Evolutionary conservation across 2,113 vertebrate genomes (phyloP).

Genomic region (Pelobates fuscus): DNA sequence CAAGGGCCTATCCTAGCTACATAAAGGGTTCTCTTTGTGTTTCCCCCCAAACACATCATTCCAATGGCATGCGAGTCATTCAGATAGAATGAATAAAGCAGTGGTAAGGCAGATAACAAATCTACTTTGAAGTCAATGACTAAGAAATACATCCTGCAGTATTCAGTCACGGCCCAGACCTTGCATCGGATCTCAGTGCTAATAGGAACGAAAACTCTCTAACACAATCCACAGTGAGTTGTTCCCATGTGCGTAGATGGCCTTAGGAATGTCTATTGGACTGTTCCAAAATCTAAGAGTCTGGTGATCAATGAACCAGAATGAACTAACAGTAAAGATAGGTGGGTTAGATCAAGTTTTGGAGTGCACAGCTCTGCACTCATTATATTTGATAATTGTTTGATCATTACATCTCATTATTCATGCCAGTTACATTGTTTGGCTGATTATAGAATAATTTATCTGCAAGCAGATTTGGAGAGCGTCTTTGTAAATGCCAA

Average conservation of each 20-base stretch:
- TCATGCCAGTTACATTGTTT: conserved; percentile 1
- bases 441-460: conserved; percentile 9
- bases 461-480: background rate
- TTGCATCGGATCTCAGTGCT: conserved; percentile 32
- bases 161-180: conserved; percentile 13
- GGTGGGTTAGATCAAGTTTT: conserved; percentile 13
- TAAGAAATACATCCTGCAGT: conserved; percentile 27
- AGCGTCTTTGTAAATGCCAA: no score
- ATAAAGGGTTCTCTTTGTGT: conserved; percentile 43
- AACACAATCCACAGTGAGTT: conserved; percentile 11
- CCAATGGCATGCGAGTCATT: conserved; percentile 44
- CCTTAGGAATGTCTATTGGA: conserved; percentile 28
- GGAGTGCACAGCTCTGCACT: background rate
- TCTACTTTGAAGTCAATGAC: conserved; percentile 30
- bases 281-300: conserved; percentile 4
- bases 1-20: background rate
- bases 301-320: conserved; percentile 5
- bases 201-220: conserved; percentile 31
- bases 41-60: conserved; percentile 30
- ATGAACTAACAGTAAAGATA: conserved; percentile 15
- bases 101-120: conserved; percentile 36
- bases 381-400: background rate
- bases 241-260: conserved; percentile 10
- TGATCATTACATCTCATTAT: background rate
- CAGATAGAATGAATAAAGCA: conserved; percentile 29